Base-by-base conservation (phyloP, 2,888 invertebrate species). In the Pheosia gnoma region DNA sequence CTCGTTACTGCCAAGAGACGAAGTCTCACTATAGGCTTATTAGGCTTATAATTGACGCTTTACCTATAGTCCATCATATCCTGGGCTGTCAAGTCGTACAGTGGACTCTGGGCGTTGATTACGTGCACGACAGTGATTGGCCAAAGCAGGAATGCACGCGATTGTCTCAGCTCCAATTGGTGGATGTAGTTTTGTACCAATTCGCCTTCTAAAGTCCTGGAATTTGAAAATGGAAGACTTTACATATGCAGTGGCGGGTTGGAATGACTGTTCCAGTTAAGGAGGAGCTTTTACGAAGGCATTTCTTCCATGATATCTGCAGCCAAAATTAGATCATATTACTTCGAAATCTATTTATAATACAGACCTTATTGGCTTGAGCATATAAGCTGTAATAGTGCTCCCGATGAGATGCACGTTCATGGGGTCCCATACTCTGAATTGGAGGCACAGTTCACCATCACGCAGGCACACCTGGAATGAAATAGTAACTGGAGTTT, bases 111-210 rank as follows among this genome's bases (percentile, higher is more conserved):
- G 9, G 93, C 94, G 79, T 97, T 96, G 68, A 98, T 98, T 63
- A 95, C 94, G 85, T 98, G 98, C 10, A 97, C 96, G 9, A 98
- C 95, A 2, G 97, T 97, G 78, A 97, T 96, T 0, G 98, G 98
- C 98, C 98, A 98, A 51, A 97, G 94, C 54, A 97, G 94, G 77
- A 98, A 96, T 47, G 96, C 95, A 0, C 95, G 95, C 58, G 95
- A 94, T 65, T 95, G 95, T 81, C 95, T 94, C 67, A 96, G 83
- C 68, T 95, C 94, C 57, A 98, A 89, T 73, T 95, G 95, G 72
- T 95, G 95, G 76, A 97, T 96, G 79, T 96, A 96, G 85, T 97
- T 96, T 36, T 95, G 95, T 5, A 97, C 92, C 43, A 96, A 84
- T 84, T 97, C 97, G 0, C 96, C 96, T 88, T 97, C 97, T 58